Evolutionary conservation across 2,888 invertebrate species (phyloP).

Genomic region (Ecliptopera silaceata): DNA sequence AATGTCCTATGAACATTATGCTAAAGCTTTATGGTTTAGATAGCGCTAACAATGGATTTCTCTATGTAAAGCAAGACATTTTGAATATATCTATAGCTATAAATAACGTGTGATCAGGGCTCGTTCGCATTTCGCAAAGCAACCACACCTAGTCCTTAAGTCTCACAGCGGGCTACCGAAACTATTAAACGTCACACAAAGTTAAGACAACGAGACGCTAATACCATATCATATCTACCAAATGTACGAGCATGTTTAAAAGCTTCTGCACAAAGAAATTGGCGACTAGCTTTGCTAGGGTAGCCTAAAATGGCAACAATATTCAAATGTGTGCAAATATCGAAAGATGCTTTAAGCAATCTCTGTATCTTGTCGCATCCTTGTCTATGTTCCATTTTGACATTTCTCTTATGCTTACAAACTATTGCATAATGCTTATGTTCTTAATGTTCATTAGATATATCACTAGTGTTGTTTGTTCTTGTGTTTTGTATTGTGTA

Average conservation of each 20-base stretch:
- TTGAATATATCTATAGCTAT: not conserved
- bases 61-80: no score
- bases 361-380: not conserved
- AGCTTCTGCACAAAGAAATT: conserved; percentile 19
- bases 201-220: conserved; percentile 15
- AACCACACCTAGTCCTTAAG: conserved; percentile 15
- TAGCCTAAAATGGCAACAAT: not conserved
- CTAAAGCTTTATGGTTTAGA: no score
- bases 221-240: conserved; percentile 3
- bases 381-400: not conserved
- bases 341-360: not conserved
- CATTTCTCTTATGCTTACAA: conserved; percentile 2
- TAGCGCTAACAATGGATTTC: no score
- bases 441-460: not conserved
- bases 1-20: no score
- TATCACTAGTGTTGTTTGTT: not conserved
- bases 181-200: conserved; percentile 20
- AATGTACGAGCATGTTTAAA: conserved; percentile 8
- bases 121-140: conserved; percentile 14
- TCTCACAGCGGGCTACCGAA: conserved; percentile 19
- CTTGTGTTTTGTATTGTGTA: not conserved
- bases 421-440: not conserved
- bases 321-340: conserved; percentile 6
- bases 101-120: not conserved
- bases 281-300: conserved; percentile 4